Evolutionary conservation across 2,113 vertebrate species (phyloP), one percentile per base, ranked within the genome.

Genomic region (Sigmodon hispidus): DNA sequence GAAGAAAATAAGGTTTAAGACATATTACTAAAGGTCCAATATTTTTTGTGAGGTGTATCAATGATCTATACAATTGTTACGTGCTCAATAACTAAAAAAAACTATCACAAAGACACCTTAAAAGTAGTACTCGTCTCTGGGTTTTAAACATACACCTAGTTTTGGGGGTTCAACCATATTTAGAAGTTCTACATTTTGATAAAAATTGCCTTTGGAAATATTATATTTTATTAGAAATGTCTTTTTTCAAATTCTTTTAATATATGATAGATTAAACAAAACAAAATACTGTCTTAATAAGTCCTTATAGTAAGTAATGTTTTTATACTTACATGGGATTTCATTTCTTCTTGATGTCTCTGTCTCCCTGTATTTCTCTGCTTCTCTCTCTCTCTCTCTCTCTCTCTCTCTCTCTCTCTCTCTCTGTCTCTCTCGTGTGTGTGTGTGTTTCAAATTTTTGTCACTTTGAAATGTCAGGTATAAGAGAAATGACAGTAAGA

Each of bases 401-500:
- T 52, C 34, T n/a, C 5, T 52, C 29, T 17, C 4, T 45, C 4
- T 40, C 17, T 70, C 36, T 21, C 36, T 70, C 12, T 70, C 2
- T 70, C 16, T 40, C 10, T 70, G 10, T 40, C 57, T n/a, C n/a
- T n/a, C n/a, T n/a, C n/a, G n/a, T n/a, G n/a, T n/a, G n/a, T n/a
- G n/a, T n/a, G n/a, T n/a, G n/a, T n/a, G n/a, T n/a, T n/a, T n/a
- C 81, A 6, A 9, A 40, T 87, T 96, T 93, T 77, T 96, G 89
- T 90, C 84, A 92, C 26, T 95, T 85, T 83, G n/a, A 7, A 93
- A 70, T 93, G 75, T 92, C 89, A 95, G 12, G 36, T 77, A 11
- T 77, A 93, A 77, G 45, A 61, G 57, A 95, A 93, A 95, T 98
- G 91, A 94, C 90, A 96, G 59, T 61, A 63, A 70, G 40, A 88